Evolutionary conservation across 1,140 invertebrate genomes (phyloP).

Genomic region (Dendrolimus punctatus): DNA sequence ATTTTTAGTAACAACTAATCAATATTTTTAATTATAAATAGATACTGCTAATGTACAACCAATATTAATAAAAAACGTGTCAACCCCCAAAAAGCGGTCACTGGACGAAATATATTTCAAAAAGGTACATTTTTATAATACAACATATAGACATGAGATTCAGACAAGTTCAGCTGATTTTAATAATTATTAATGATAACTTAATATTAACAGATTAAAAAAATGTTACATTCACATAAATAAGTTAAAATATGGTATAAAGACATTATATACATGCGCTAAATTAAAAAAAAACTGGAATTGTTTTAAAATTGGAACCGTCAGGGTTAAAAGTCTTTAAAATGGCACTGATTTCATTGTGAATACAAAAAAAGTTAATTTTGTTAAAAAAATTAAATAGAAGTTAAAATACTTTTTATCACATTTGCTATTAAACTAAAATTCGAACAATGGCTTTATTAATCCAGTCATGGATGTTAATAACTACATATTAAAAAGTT

Average conservation of each 20-base stretch:
- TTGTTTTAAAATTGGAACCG: conserved; percentile 42
- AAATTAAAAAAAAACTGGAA: conserved; percentile 40
- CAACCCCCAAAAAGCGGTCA: conserved; percentile 44
- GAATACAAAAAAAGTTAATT: conserved; percentile 12
- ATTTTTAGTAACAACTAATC: conserved; percentile 71
- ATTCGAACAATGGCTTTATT: conserved; percentile 40
- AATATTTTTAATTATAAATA: conserved; percentile 68
- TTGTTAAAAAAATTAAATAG: conserved; percentile 11
- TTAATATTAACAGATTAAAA: conserved; percentile 61
- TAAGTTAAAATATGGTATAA: conserved; percentile 55
- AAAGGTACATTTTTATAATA: conserved; percentile 50
- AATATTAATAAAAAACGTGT: conserved; percentile 49
- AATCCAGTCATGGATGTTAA: conserved; percentile 43
- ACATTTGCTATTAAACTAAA: conserved; percentile 46
- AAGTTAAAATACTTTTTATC: conserved; percentile 55
- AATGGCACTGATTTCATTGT: conserved; percentile 37
- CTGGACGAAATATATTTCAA: conserved; percentile 59
- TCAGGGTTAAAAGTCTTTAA: conserved; percentile 47
- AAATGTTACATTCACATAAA: conserved; percentile 65
- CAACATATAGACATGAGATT: conserved; percentile 62
- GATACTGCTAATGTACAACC: conserved; percentile 58
- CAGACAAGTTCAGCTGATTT: conserved; percentile 64
- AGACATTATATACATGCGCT: conserved; percentile 60
- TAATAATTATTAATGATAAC: conserved; percentile 48
- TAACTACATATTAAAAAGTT: conserved; percentile 36